Base-by-base conservation (phyloP, 2,113 vertebrate species). In the Catharus bicknelli region DNA sequence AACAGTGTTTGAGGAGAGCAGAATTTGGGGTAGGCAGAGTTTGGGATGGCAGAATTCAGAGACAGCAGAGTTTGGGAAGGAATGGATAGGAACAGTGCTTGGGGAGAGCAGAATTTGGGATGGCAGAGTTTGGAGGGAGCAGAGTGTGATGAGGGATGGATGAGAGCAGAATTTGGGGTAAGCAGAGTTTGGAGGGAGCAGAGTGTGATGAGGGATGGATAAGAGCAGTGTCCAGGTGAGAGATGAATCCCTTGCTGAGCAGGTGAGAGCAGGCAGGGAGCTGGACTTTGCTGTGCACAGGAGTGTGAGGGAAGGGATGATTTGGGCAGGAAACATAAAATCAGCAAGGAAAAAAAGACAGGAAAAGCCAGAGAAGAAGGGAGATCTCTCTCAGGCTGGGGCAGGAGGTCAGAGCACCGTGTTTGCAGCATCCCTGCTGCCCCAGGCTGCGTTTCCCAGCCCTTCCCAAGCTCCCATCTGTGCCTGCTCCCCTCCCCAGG, bases 261-360 rank as follows among this genome's bases (percentile, higher is more conserved):
- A 18, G 42, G 14, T 5, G 72, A 11, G 61, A 43, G 45, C 14
- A 1, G 45, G 0, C 34, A 10, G 47, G 32, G 63, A 54, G 62
- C 51, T 19, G 51, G 8, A 1, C 20, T 43, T n/a, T 40, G 2
- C 54, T 30, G 45, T 3, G 36, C 6, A 2, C 21, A 2, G 30
- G 26, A n/a, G 23, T 1, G 25, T 12, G 7, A 27, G 69, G 25
- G 47, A 66, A 19, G 48, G 75, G 57, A 5, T 40, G 70, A 22
- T 36, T 66, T 8, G 11, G 74, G 32, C 55, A 57, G 59, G 36
- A 93, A 26, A 29, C 7, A 7, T 51, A 4, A 45, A 84, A 30
- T 2, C 15, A 80, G 21, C 51, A 8, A 32, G 42, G 21, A 19
- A 43, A 12, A 48, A 48, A 64, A 11, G 6, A 1, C 47, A 42